phyloP scores from a whole-genome alignment of 1,140 invertebrate genomes.

The Lanistes nyassanus region DNA sequence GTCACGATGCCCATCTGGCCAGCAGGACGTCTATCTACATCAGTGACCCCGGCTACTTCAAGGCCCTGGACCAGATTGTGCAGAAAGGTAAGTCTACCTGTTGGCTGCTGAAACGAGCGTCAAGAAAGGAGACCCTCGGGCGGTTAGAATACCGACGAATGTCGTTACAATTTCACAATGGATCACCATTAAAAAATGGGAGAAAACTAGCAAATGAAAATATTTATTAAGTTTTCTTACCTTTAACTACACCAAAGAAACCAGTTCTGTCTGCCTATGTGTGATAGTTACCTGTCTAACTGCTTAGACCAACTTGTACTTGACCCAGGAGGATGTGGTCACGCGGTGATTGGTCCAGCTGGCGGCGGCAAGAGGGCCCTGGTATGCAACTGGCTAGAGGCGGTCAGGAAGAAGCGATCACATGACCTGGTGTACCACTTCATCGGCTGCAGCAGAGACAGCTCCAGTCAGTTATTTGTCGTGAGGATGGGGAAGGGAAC shows the following conservation, averaged over 20 bases:
- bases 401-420: constrained; percentile 24
- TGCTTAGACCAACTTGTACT: no score
- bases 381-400: constrained; percentile 45
- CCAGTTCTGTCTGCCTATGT: no score
- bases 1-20: constrained; percentile 49
- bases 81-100: constrained; percentile 18
- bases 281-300: no score
- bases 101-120: no score
- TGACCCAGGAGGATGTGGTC: constrained; percentile 4
- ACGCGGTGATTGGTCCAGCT: constrained; percentile 38
- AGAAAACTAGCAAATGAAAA: neutral
- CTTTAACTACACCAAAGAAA: no score
- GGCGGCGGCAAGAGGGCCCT: constrained; percentile 51
- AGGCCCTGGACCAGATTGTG: constrained; percentile 19
- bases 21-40: constrained; percentile 38
- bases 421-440: constrained; percentile 44
- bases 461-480: constrained; percentile 34
- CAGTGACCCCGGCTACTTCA: constrained; percentile 32
- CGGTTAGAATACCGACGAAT: no score
- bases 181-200: neutral
- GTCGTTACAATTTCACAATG: neutral
- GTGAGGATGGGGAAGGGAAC: neutral
- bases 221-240: neutral
- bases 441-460: constrained; percentile 40
- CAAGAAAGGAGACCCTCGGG: no score